Evolutionary conservation across 2,113 vertebrate genomes (phyloP), one percentile per base, ranked within the genome.

Genomic region (Conger conger): DNA sequence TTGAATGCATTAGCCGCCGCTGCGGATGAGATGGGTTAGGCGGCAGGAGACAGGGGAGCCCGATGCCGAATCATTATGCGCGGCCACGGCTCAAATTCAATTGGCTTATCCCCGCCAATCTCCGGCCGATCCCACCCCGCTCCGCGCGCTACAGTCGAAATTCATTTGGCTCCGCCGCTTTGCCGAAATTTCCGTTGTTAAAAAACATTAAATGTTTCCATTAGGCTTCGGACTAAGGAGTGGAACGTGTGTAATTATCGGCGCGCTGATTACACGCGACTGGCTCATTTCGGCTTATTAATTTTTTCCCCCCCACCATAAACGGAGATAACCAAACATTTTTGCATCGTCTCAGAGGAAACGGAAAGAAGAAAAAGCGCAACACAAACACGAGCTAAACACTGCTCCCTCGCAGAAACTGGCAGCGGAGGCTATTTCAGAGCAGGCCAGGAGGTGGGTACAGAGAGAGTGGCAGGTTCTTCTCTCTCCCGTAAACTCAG

Each of bases 61-160:
- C 7, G 40, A 38, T 40, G 16, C 35, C 30, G 35, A 38, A 40
- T 79, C 68, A 73, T 73, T 79, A 79, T 79, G 77, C 77, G 38
- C 38, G 16, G 35, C 3, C 77, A 79, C 77, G 36, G 13, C 77
- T 40, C 20, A 79, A 79, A 79, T 79, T 40, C 77, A 38, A 79
- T 79, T 40, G 77, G 20, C 77, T 79, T 79, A 79, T 79, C 77
- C 77, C 23, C 38, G 18, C 20, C 35, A 3, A 79, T 79, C 77
- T 37, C 35, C 17, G 20, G 36, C 36, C 5, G 38, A 79, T 37
- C 77, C 77, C 77, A 17, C 17, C 1, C 38, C 36, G 20, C 4
- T 38, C 77, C 77, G 20, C 23, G 38, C 77, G 23, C 36, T 79
- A 38, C 35, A 37, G 38, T 79, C 36, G 6, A 38, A 79, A 79